Evolutionary conservation across 53 echinoderm and acorn worm genomes (phyloP).

Genomic region (Luidia sarsii): DNA sequence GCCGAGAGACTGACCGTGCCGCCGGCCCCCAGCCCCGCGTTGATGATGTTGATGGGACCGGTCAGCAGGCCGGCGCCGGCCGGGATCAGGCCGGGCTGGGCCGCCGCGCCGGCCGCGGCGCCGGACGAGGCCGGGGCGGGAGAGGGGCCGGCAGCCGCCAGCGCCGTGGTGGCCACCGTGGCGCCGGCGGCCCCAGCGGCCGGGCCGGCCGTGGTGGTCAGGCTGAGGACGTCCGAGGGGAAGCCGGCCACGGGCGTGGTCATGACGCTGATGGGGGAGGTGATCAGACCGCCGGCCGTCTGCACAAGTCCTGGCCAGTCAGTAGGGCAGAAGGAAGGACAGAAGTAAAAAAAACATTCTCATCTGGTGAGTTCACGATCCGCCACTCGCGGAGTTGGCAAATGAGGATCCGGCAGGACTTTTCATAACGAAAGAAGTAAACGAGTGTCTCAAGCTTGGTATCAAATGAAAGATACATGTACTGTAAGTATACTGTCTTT

Average conservation of each 20-base stretch:
- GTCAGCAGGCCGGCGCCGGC: slow-evolving; percentile 64
- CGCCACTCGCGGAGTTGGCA: too few relatives aligned
- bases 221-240: slow-evolving; percentile 25
- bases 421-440: background rate
- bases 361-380: too few relatives aligned
- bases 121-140: slow-evolving; percentile 42
- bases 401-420: too few relatives aligned
- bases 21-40: slow-evolving; percentile 56
- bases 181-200: slow-evolving; percentile 7
- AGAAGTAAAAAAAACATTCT: background rate
- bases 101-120: slow-evolving; percentile 11
- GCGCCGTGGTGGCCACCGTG: slow-evolving; percentile 11
- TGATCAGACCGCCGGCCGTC: slow-evolving; percentile 27
- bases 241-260: slow-evolving; percentile 50
- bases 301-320: slow-evolving; percentile 48
- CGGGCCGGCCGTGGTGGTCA: slow-evolving; percentile 23
- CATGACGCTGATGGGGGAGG: slow-evolving; percentile 53
- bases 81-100: slow-evolving; percentile 66
- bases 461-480: too few relatives aligned
- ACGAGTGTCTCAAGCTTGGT: too few relatives aligned
- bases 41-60: slow-evolving; percentile 83
- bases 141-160: slow-evolving; percentile 4
- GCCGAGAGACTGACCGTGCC: slow-evolving; percentile 64
- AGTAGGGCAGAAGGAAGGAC: background rate
- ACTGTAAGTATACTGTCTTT: too few relatives aligned